Percentiles rank a stretch among this genome's conserved stretches.
phyloP scores from a whole-genome alignment of 2,113 vertebrate species.

The Maccullochella peelii region DNA sequence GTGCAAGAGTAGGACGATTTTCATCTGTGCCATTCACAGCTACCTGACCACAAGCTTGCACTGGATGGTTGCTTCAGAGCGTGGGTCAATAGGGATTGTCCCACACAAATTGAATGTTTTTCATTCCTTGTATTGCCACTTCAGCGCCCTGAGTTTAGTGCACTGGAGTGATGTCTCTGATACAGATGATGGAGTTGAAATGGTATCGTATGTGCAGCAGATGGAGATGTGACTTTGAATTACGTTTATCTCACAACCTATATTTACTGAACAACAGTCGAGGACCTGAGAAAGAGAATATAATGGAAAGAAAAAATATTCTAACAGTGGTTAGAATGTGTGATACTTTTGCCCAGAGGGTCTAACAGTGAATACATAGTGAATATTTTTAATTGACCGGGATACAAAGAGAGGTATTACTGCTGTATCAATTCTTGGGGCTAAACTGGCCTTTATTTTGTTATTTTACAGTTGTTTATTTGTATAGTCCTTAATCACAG shows the following conservation, averaged over 20 bases:
- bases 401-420: constrained; percentile 20
- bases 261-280: background rate
- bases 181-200: constrained; percentile 45
- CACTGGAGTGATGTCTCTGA: constrained; percentile 1
- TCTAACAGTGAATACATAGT: constrained; percentile 15
- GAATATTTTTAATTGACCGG: constrained; percentile 17
- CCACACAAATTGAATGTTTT: constrained; percentile 44
- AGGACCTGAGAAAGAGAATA: background rate
- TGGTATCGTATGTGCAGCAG: constrained; percentile 11
- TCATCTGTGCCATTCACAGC: background rate
- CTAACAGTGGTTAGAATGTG: background rate
- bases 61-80: constrained; percentile 14
- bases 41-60: constrained; percentile 1
- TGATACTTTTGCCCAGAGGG: background rate
- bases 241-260: constrained; percentile 27
- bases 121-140: constrained; percentile 8
- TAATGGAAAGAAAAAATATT: background rate
- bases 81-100: constrained; percentile 53
- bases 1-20: background rate
- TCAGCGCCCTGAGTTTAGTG: constrained; percentile 12
- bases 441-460: constrained; percentile 3
- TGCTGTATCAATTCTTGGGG: background rate
- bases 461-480: constrained; percentile 34
- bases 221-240: constrained; percentile 43
- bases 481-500: constrained; percentile 42